Evolutionary conservation across 2,797 vertebrate species (phyloP).

Genomic region (Periophthalmus magnuspinnatus): DNA sequence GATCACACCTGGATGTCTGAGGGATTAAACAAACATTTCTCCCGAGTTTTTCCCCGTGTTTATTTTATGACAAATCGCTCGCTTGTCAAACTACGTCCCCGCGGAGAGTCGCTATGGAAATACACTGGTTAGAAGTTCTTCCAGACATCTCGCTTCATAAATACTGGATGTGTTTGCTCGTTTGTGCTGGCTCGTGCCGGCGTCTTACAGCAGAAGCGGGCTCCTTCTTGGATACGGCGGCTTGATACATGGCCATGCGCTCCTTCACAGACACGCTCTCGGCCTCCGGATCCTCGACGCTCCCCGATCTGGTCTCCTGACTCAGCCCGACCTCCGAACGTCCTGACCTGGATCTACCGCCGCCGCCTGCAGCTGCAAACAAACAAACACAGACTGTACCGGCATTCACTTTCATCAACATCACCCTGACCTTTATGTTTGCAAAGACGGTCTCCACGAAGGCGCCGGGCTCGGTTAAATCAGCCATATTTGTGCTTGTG

Average conservation of each 20-base stretch:
- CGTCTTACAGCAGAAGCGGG: conserved; percentile 49
- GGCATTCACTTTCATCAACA: conserved; percentile 2
- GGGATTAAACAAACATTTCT: neutral
- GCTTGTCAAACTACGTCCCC: neutral
- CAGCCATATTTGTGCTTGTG: too few species aligned
- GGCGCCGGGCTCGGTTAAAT: too few species aligned
- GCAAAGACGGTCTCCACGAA: neutral
- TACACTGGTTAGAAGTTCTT: neutral
- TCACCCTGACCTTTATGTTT: neutral
- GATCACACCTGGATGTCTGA: too few species aligned
- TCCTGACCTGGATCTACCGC: conserved; percentile 52
- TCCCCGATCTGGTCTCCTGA: conserved; percentile 51
- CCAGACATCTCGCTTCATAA: neutral
- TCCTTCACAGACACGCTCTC: conserved; percentile 88
- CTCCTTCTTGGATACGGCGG: conserved; percentile 82
- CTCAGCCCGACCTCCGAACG: conserved; percentile 53
- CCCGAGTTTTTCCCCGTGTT: neutral
- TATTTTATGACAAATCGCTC: neutral
- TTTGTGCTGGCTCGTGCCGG: neutral
- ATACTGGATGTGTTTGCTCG: neutral
- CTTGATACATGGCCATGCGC: conserved; percentile 90
- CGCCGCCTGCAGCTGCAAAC: conserved; percentile 60
- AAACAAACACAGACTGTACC: conserved; percentile 31
- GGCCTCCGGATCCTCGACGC: conserved; percentile 71
- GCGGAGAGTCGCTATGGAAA: neutral